These are phyloP conservation scores for Campylorhamphus procurvoides DNA, from an alignment of 2,113 vertebrate species.

Conservation along the genomic window DNA sequence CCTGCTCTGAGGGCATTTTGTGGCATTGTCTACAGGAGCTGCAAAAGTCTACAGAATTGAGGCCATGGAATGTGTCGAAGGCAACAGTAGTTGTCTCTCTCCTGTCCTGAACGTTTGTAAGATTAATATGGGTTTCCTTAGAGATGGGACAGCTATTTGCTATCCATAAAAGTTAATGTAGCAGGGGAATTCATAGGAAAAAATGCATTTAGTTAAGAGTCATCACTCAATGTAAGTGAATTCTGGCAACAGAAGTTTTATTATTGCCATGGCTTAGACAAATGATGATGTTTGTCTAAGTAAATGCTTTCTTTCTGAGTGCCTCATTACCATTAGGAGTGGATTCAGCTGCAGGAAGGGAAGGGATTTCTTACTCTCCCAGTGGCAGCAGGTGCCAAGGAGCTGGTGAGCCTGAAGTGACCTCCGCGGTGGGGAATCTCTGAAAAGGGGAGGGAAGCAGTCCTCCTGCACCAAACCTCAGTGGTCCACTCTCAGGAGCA, in stretches of 20 bases:
- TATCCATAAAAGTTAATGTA: constrained; percentile 42
- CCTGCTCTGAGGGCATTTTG: background rate
- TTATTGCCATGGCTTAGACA: constrained; percentile 56
- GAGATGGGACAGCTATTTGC: constrained; percentile 24
- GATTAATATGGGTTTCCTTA: constrained; percentile 22
- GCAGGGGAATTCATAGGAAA: constrained; percentile 34
- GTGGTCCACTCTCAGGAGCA: background rate
- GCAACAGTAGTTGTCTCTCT: background rate
- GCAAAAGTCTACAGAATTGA: background rate
- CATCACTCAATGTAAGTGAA: constrained; percentile 54
- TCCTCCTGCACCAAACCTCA: background rate
- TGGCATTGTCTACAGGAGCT: background rate
- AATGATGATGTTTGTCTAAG: constrained; percentile 64
- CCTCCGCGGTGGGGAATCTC: background rate
- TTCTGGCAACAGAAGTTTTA: constrained; percentile 61
- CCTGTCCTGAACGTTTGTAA: background rate
- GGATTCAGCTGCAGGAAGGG: constrained; percentile 10
- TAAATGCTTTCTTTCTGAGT: constrained; percentile 53
- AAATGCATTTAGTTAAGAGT: constrained; percentile 52
- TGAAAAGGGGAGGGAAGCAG: background rate
- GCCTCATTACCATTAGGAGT: constrained; percentile 62
- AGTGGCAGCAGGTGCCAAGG: background rate
- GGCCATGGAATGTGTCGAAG: background rate
- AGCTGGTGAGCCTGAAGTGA: background rate
- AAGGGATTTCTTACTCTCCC: background rate